A percentile compares a stretch with the other conserved stretches of the same genome.
Conservation (phyloP, 1,140 invertebrate genomes). For the Triops longicaudatus region DNA sequence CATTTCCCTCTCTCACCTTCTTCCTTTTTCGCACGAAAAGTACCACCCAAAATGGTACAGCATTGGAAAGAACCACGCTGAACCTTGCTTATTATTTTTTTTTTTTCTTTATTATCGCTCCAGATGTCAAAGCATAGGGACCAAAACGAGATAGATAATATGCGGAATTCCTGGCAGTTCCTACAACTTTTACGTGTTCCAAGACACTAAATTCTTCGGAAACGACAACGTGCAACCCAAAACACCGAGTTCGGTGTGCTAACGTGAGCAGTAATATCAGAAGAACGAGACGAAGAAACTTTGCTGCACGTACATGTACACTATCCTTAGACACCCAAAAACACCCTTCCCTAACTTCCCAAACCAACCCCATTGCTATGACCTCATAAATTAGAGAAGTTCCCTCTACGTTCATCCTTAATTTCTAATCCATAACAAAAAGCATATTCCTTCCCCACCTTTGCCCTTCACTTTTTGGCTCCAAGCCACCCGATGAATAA, state of each 20-base stretch:
- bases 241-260: too few species aligned
- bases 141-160: background rate
- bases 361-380: background rate
- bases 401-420: background rate
- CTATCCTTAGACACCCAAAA: too few species aligned
- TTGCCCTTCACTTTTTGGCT: too few species aligned
- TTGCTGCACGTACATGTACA: too few species aligned
- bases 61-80: background rate
- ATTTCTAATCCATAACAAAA: slow-evolving; percentile 1
- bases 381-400: background rate
- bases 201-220: background rate
- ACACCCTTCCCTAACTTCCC: too few species aligned
- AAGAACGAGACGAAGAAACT: too few species aligned
- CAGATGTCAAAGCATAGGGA: background rate
- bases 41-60: too few species aligned
- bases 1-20: too few species aligned
- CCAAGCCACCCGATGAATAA: too few species aligned
- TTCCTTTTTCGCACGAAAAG: too few species aligned
- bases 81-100: background rate
- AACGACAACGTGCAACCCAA: background rate
- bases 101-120: background rate
- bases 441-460: background rate
- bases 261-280: too few species aligned
- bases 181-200: background rate
- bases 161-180: background rate